Base-by-base conservation (phyloP, 2,113 vertebrate species). In the Apistogramma diplotaenia region DNA sequence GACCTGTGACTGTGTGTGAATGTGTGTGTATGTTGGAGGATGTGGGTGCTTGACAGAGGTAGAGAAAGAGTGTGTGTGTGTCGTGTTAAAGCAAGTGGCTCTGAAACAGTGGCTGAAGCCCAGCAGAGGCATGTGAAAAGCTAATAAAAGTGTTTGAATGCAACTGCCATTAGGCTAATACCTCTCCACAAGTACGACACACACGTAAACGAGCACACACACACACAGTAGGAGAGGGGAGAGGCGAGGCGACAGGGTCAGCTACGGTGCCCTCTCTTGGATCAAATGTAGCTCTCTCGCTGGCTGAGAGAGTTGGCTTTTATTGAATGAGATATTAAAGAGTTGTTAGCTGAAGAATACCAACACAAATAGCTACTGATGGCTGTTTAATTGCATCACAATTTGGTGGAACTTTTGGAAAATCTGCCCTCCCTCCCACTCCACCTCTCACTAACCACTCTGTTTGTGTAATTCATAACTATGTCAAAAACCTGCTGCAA, bases 111-210 rank as follows among this genome's bases (percentile, higher is more conserved):
- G 95, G 95, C 95, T 95, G 95, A 92, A 92, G 78, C 84, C 91
- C 94, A 91, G 93, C 91, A 90, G 93, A 94, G 93, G 94, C 92
- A 94, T 91, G 95, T 93, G 29, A 87, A 96, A 97, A 95, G 94
- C 94, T 95, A 97, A 97, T 96, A 96, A 96, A 94, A 93, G 94
- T 94, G 90, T 96, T 95, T 96, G 94, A 96, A 96, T 96, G 90
- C 94, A 94, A 94, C 94, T 94, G 91, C 95, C 89, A 95, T 96
- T 96, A 95, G 89, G 94, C 92, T 95, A 94, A 95, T 95, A 94
- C 90, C 91, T 89, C 93, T 94, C 84, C 85, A 93, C 84, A 78
- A 93, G 85, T 86, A 88, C 78, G 23, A 84, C 74, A 49, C n/a
- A 74, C 62, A 70, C 40, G 57, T 56, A 75, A 54, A 73, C 25